These are phyloP conservation scores for Phthorimaea operculella DNA, from an alignment of 1,140 invertebrate species.

Conservation along the genomic window DNA sequence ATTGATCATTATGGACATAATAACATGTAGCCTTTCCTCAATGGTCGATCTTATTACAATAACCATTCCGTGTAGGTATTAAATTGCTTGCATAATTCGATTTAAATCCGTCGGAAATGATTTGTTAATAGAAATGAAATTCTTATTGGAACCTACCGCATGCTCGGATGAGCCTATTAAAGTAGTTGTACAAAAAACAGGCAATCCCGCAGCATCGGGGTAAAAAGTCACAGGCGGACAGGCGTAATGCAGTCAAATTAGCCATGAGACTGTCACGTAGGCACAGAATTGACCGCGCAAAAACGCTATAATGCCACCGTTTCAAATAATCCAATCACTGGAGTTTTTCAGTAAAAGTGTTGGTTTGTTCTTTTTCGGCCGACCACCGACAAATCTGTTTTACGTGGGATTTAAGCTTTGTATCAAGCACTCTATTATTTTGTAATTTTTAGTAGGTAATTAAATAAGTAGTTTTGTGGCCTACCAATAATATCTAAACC, in stretches of 20 bases:
- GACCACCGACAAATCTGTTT: background rate
- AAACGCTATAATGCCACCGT: conserved; percentile 25
- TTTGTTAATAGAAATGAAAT: conserved; percentile 7
- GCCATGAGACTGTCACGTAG: conserved; percentile 48
- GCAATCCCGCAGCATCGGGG: conserved; percentile 11
- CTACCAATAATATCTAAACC: too few relatives aligned
- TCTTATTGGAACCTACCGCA: conserved; percentile 43
- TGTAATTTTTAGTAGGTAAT: too few relatives aligned
- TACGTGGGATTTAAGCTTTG: background rate
- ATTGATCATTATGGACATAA: conserved; percentile 56
- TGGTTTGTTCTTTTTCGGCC: background rate
- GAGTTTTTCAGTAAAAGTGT: background rate
- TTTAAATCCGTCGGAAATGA: conserved; percentile 1
- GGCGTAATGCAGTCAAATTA: conserved; percentile 50
- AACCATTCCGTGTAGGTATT: conserved; percentile 25
- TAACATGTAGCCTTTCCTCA: conserved; percentile 27
- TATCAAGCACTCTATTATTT: background rate
- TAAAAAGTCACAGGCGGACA: conserved; percentile 38
- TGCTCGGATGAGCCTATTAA: conserved; percentile 37
- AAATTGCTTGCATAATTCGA: conserved; percentile 22
- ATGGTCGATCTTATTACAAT: conserved; percentile 31
- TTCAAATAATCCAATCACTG: background rate
- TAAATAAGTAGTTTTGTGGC: too few relatives aligned
- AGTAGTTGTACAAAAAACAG: conserved; percentile 22
- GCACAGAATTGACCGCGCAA: conserved; percentile 24